Base-by-base conservation (phyloP, 1,140 invertebrate genomes). In the Vollenhovia emeryi region DNA sequence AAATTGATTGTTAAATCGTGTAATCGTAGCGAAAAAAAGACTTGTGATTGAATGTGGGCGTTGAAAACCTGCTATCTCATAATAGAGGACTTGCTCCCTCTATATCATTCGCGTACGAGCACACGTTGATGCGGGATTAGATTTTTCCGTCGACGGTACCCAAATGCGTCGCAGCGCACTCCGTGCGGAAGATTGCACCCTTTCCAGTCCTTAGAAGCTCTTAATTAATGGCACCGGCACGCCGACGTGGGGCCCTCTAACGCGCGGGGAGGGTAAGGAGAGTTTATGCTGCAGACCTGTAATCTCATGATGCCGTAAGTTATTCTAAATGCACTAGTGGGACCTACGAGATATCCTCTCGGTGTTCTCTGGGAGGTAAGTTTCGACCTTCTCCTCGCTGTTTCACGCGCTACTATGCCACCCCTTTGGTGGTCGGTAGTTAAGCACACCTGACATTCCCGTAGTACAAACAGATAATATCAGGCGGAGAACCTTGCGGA, bases 281-380 rank as follows among this genome's bases (percentile, higher is more conserved):
- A 92, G 93, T 94, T 94, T 94, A 94, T 92, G 91, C 91, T 85
- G 89, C 90, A 93, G 94, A 93, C 94, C 94, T 94, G 94, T 95
- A 95, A 95, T 94, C 94, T 94, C 92, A 90, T 92, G 91, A 94
- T 92, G 93, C 90, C 89, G 92, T 94, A 94, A 94, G 92, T 94
- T 95, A 95, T 95, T 95, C 93, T 93, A 93, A 95, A 94, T 94
- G 93, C 93, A 93, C 93, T 94, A 92, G 91, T 92, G 93, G 92
- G 93, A 94, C 91, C 91, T 84, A 79, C 91, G 90, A 92, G 92
- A 93, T 94, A 93, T 93, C 90, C 88, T 88, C 73, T 86, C 74
- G 69, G 86, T 90, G 91, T 90, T 91, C 91, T 92, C 89, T 90
- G 75, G 74, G 74, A 89, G 91, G 80, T 88, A 91, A 93, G 91